Base-by-base conservation (phyloP, 2,888 invertebrate genomes). In the Archips crataeganus region DNA sequence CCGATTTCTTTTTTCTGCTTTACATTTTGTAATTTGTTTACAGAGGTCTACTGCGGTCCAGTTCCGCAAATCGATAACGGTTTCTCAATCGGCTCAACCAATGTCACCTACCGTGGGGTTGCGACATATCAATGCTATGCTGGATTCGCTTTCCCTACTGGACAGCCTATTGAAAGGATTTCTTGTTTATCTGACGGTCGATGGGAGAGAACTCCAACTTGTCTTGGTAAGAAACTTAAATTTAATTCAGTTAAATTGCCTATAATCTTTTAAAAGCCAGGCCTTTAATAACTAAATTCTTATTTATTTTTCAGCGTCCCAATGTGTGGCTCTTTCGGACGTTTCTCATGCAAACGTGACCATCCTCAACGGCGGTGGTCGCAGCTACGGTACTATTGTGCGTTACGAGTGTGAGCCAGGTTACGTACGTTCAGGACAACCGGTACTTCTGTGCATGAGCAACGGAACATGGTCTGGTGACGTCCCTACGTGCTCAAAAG, bases 11-110 rank as follows among this genome's bases (percentile, higher is more conserved):
- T 36, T 59, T 66, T 8, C 8, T 61, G 15, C 15, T 2, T 15
- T 36, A 13, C 39, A 63, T 59, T 51, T 11, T 51, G 11, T 13
- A 75, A 76, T 73, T 67, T 68, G 34, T 75, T 76, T 79, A 51
- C 94, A 96, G 97, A 96, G 95, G 98, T 98, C 34, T 99, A 99
- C 88, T 99, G 99, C 89, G 99, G 99, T 71, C 99, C 99, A 36
- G 99, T 99, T 64, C 99, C 99, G 71, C 99, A 99, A 95, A 99
- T 99, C 77, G 98, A 98, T 85, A 99, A 99, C 88, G 99, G 99
- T 64, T 99, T 99, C 91, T 99, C 99, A 2, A 98, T 98, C 86
- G 98, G 98, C 64, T 98, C 99, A 0, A 97, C 98, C 3, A 99
- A 99, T 89, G 99, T 99, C 8, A 99, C 99, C 0, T 99, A 98